These are phyloP conservation scores for Drosophila mimica DNA, from an alignment of 2,888 invertebrate genomes.

Conservation along the genomic window DNA sequence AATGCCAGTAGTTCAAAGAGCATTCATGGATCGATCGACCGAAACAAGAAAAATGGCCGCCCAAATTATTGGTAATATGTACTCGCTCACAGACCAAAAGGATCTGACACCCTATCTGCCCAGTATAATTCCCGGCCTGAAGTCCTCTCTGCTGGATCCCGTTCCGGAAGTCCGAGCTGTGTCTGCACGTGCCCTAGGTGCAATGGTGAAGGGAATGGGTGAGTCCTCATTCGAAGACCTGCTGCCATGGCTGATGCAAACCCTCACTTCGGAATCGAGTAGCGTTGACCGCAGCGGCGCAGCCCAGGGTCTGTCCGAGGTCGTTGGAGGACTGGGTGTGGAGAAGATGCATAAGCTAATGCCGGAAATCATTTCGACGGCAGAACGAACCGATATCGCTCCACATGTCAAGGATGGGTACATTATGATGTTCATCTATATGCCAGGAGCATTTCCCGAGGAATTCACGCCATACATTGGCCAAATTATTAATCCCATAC, in stretches of 20 bases:
- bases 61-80: constrained; percentile 99
- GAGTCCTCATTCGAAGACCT: constrained; percentile 98
- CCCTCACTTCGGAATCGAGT: constrained; percentile 96
- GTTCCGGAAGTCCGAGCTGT: constrained; percentile 99
- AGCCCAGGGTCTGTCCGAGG: constrained; percentile 98
- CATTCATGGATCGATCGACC: constrained; percentile 98
- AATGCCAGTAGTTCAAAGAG: constrained; percentile 99
- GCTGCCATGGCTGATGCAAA: constrained; percentile 99
- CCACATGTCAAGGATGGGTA: constrained; percentile 99
- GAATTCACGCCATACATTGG: constrained; percentile 98
- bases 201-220: constrained; percentile 99
- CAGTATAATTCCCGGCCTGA: constrained; percentile 97
- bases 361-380: constrained; percentile 98
- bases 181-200: constrained; percentile 97
- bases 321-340: constrained; percentile 97
- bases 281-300: constrained; percentile 98
- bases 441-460: constrained; percentile 98
- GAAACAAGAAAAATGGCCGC: constrained; percentile 99
- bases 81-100: constrained; percentile 99
- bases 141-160: constrained; percentile 97
- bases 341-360: constrained; percentile 98
- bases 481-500: constrained; percentile 97
- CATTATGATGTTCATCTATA: constrained; percentile 99
- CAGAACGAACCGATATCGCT: constrained; percentile 96
- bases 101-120: constrained; percentile 98